These are phyloP conservation scores for Artemia sp. DNA, from an alignment of 2,888 invertebrate species.

Conservation along the genomic window DNA sequence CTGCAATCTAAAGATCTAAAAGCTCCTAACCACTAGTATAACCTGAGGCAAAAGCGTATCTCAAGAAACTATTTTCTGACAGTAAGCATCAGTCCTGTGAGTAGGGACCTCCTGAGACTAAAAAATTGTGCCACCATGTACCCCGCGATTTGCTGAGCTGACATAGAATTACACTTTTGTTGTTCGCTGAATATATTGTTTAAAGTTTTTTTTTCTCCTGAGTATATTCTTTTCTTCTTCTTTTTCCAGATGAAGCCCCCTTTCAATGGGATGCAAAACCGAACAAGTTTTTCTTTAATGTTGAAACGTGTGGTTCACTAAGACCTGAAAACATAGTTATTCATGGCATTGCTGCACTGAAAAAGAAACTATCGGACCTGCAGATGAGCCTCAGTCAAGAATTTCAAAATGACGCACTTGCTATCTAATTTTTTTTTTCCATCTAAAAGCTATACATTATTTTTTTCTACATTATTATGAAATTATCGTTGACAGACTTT, in stretches of 20 bases:
- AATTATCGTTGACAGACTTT: no score
- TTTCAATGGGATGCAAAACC: slow-evolving; percentile 89
- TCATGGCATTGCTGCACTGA: slow-evolving; percentile 79
- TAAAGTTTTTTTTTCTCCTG: slow-evolving; percentile 19
- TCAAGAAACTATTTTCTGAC: no score
- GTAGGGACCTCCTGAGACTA: no score
- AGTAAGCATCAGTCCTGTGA: no score
- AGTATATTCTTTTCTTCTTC: slow-evolving; percentile 26
- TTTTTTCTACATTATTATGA: no score
- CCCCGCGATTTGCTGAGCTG: neutral
- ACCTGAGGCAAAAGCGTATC: no score
- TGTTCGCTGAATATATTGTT: neutral
- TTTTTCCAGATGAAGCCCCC: slow-evolving; percentile 57
- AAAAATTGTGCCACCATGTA: neutral
- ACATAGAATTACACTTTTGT: slow-evolving; percentile 13
- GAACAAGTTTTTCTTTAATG: slow-evolving; percentile 90
- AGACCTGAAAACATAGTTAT: slow-evolving; percentile 92
- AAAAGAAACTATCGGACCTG: slow-evolving; percentile 84
- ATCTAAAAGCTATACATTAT: no score
- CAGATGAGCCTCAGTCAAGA: slow-evolving; percentile 81
- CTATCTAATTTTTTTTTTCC: slow-evolving; percentile 34
- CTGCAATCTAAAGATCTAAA: no score
- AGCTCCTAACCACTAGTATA: no score
- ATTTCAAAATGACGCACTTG: slow-evolving; percentile 62
- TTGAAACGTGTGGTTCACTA: slow-evolving; percentile 84